Base-by-base conservation (phyloP, 2,113 vertebrate species). In the Meleagris gallopavo region DNA sequence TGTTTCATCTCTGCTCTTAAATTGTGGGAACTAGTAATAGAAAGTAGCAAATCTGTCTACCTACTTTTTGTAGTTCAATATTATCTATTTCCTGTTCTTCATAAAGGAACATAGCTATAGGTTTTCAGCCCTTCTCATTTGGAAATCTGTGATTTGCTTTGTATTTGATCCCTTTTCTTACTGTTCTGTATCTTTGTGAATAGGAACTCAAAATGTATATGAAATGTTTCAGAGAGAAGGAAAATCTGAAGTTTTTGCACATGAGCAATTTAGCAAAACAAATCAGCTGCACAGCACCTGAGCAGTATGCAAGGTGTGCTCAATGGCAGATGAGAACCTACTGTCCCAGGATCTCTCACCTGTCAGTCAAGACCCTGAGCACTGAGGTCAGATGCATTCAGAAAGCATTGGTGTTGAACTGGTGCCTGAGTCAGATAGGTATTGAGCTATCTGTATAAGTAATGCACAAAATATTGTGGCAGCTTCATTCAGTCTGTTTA, bases 201-300 rank as follows among this genome's bases (percentile, higher is more conserved):
- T 2, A 24, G 21, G 11, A 41, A 30, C 88, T 86, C 55, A 45
- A 76, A 80, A 64, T 38, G 52, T 71, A n/a, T 46, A 84, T 5
- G 19, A 7, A 50, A 6, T 18, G 11, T 50, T 81, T 64, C 61
- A 61, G 73, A 64, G 11, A 32, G 15, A 32, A 86, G 32, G 34
- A 75, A 62, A 83, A 71, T 67, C 16, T 45, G 57, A 83, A 25
- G 24, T 38, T 55, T 54, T 41, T 1, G 2, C 40, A 29, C 20
- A 16, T 0, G 0, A 54, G 36, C 30, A 74, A 5, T 13, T 77
- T 16, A 64, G 19, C 4, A 0, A 46, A 43, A 50, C 8, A 30
- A 40, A 34, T 36, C 17, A 73, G 22, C 70, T 81, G 73, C 60
- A 22, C 6, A 14, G 60, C 57, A n/a, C 12, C 36, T 13, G 43